Conservation (phyloP, 2,113 vertebrate genomes). For the Thomomys bottae region DNA sequence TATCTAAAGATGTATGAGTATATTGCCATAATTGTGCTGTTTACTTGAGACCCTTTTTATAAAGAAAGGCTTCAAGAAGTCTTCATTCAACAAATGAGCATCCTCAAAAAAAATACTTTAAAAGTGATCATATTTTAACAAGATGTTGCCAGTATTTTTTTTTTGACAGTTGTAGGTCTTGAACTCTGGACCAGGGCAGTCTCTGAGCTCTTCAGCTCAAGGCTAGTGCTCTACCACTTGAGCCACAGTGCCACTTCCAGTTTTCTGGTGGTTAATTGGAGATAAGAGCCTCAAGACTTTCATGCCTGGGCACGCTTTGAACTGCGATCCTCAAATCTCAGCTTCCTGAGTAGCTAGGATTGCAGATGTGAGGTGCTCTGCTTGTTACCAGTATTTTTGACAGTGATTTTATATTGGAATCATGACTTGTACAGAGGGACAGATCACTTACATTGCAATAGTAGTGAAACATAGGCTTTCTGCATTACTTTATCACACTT, state of each 20-base stretch:
- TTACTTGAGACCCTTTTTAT: conserved; percentile 66
- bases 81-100: conserved; percentile 51
- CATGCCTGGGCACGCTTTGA: too few relatives aligned
- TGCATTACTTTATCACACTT: conserved; percentile 2
- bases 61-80: conserved; percentile 43
- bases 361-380: too few relatives aligned
- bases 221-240: too few relatives aligned
- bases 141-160: conserved; percentile 51
- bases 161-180: conserved; percentile 66
- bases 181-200: too few relatives aligned
- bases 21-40: conserved; percentile 71
- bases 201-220: too few relatives aligned
- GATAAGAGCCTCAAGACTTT: too few relatives aligned
- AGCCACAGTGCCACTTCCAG: too few relatives aligned
- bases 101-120: conserved; percentile 56
- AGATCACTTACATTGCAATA: not conserved
- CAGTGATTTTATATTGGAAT: conserved; percentile 67
- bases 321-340: too few relatives aligned
- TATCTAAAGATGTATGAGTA: conserved; percentile 62
- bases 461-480: conserved; percentile 35
- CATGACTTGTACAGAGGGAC: conserved; percentile 45
- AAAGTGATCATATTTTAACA: conserved; percentile 49
- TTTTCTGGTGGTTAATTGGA: too few relatives aligned
- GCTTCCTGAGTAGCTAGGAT: too few relatives aligned
- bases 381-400: conserved; percentile 64